phyloP scores from a whole-genome alignment of 2,888 invertebrate species.

The Druceiella hillmani region DNA sequence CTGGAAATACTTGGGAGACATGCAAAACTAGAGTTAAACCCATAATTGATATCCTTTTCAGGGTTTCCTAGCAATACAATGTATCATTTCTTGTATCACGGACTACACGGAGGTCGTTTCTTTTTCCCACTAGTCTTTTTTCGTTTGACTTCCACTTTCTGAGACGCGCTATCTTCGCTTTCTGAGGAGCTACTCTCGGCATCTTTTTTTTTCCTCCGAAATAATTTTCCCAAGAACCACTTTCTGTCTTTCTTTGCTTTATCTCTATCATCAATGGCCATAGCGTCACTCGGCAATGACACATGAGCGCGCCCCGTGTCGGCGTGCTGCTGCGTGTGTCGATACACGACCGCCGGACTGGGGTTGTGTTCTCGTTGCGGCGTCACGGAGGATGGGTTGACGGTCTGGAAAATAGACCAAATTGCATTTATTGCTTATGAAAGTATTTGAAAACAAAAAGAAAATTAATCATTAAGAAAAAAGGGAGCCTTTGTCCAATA shows the following conservation, averaged over 20 bases:
- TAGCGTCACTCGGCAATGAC: constrained; percentile 9
- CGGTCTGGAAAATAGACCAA: constrained; percentile 40
- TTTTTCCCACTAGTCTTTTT: constrained; percentile 44
- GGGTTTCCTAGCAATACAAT: no score
- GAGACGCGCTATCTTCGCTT: constrained; percentile 42
- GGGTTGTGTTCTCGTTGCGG: constrained; percentile 42
- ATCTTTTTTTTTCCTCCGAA: constrained; percentile 69
- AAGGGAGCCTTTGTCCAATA: no score
- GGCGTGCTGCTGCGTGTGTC: constrained; percentile 38
- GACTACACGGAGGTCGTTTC: constrained; percentile 38
- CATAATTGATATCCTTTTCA: no score
- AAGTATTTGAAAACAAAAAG: no score
- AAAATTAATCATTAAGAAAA: no score
- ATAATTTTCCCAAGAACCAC: constrained; percentile 78
- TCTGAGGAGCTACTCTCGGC: constrained; percentile 55
- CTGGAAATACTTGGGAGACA: no score
- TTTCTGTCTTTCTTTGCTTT: constrained; percentile 59
- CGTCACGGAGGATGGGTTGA: constrained; percentile 46
- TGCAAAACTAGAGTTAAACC: no score
- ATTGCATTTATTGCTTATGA: no score
- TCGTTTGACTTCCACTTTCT: constrained; percentile 39
- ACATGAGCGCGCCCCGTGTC: constrained; percentile 34
- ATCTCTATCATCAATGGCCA: constrained; percentile 33
- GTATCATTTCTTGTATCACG: no score
- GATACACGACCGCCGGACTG: constrained; percentile 30